A percentile compares a stretch with the other conserved stretches of the same genome.
phyloP scores from a whole-genome alignment of 2,797 vertebrate species.

The Geotrypetes seraphini region DNA sequence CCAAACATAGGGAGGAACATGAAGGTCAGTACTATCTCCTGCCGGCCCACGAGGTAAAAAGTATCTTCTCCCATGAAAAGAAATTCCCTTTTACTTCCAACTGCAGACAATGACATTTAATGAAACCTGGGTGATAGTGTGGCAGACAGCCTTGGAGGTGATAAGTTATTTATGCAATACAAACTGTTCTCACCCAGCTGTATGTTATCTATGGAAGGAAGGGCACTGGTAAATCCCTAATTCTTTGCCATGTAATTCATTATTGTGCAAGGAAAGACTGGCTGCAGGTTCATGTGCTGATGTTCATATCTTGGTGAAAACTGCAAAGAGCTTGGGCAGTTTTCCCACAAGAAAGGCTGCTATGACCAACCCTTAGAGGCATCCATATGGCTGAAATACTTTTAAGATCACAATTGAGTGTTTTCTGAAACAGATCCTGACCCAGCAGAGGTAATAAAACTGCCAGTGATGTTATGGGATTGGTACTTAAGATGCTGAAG shows the following conservation, averaged over 20 bases:
- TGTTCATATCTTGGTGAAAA: slow-evolving; percentile 89
- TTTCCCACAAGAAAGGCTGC: slow-evolving; percentile 58
- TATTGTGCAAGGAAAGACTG: slow-evolving; percentile 79
- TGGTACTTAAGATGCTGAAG: slow-evolving; percentile 75
- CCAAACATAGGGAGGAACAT: slow-evolving; percentile 63
- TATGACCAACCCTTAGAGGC: slow-evolving; percentile 85
- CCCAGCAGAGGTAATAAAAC: slow-evolving; percentile 49
- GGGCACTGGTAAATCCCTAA: slow-evolving; percentile 83
- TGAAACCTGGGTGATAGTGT: slow-evolving; percentile 81
- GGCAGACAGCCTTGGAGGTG: slow-evolving; percentile 75
- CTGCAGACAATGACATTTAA: slow-evolving; percentile 82
- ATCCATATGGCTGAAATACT: slow-evolving; percentile 75
- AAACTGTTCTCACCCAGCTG: slow-evolving; percentile 63
- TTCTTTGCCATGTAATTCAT: slow-evolving; percentile 77
- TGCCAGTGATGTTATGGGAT: slow-evolving; percentile 79
- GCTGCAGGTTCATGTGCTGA: slow-evolving; percentile 83
- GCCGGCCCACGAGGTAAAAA: slow-evolving; percentile 47
- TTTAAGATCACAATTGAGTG: slow-evolving; percentile 70
- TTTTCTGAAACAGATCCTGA: slow-evolving; percentile 83
- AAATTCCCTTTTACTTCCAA: slow-evolving; percentile 63
- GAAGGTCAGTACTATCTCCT: slow-evolving; percentile 69
- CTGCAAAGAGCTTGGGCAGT: slow-evolving; percentile 73
- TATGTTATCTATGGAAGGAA: slow-evolving; percentile 77
- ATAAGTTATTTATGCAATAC: slow-evolving; percentile 63
- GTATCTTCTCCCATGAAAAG: slow-evolving; percentile 67